These are phyloP conservation scores for Suricata suricatta DNA, from an alignment of 2,113 vertebrate species.

Conservation along the genomic window DNA sequence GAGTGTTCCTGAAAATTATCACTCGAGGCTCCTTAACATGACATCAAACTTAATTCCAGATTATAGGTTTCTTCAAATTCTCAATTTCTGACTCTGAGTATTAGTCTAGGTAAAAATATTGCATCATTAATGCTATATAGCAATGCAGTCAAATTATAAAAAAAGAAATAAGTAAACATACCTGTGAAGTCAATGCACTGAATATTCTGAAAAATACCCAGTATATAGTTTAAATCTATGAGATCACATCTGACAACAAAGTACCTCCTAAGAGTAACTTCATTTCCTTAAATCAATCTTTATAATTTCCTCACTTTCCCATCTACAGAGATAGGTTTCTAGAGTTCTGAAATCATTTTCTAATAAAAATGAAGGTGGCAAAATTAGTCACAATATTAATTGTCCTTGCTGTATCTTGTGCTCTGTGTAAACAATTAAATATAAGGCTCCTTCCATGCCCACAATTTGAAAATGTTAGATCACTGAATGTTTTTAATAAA, in stretches of 20 bases:
- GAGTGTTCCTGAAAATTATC: background rate
- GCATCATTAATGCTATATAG: background rate
- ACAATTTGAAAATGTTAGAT: background rate
- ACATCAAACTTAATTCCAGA: background rate
- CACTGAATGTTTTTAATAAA: background rate
- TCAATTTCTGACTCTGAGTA: background rate
- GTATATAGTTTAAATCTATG: background rate
- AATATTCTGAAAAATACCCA: background rate
- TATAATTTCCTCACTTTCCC: background rate
- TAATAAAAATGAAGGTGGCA: background rate
- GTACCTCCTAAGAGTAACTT: background rate
- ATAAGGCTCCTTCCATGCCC: background rate
- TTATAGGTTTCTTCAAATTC: background rate
- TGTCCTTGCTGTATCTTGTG: background rate
- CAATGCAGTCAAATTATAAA: background rate
- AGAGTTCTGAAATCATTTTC: background rate
- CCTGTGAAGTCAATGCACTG: background rate
- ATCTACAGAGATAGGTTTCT: background rate
- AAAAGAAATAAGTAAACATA: background rate
- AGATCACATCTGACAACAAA: background rate
- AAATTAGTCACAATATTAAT: slow-evolving; percentile 4
- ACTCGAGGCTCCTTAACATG: background rate
- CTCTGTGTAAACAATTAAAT: background rate
- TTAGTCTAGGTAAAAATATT: background rate
- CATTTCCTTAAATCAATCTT: background rate